Conservation (phyloP, 2,888 invertebrate species). For the Lepas anatifera region DNA sequence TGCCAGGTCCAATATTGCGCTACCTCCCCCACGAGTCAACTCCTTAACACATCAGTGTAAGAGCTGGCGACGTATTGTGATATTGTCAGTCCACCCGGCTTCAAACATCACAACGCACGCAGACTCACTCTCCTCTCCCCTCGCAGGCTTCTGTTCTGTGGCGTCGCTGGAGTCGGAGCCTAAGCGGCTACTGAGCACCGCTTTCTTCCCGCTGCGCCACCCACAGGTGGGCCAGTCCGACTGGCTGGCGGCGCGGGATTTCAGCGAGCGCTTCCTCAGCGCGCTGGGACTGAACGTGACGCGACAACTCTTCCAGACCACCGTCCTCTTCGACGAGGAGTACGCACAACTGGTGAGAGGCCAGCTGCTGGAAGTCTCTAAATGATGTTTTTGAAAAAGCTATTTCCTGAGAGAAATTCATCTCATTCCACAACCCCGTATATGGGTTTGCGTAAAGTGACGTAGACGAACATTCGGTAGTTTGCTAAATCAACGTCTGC, state of each 20-base stretch:
- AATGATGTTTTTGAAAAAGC: too few species aligned
- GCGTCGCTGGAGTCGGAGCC: background rate
- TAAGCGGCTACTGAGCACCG: background rate
- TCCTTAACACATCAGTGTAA: too few species aligned
- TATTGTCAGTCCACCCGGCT: too few species aligned
- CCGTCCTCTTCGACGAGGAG: background rate
- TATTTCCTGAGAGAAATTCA: too few species aligned
- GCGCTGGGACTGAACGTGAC: slow-evolving; percentile 9
- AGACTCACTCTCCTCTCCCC: background rate
- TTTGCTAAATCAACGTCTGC: too few species aligned
- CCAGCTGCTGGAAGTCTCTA: background rate
- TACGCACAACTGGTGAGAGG: background rate
- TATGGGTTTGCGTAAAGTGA: too few species aligned
- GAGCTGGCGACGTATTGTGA: too few species aligned
- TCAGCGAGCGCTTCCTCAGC: background rate
- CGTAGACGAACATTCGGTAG: too few species aligned
- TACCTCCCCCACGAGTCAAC: too few species aligned
- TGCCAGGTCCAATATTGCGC: too few species aligned
- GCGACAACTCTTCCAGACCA: background rate
- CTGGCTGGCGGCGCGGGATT: slow-evolving; percentile 10
- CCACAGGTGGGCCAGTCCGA: background rate
- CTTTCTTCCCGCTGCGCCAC: slow-evolving; percentile 8
- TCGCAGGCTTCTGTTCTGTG: background rate
- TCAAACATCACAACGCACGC: too few species aligned
- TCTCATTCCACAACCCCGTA: too few species aligned